Conservation (phyloP, 2,888 invertebrate species). For the Xanthia togata region DNA sequence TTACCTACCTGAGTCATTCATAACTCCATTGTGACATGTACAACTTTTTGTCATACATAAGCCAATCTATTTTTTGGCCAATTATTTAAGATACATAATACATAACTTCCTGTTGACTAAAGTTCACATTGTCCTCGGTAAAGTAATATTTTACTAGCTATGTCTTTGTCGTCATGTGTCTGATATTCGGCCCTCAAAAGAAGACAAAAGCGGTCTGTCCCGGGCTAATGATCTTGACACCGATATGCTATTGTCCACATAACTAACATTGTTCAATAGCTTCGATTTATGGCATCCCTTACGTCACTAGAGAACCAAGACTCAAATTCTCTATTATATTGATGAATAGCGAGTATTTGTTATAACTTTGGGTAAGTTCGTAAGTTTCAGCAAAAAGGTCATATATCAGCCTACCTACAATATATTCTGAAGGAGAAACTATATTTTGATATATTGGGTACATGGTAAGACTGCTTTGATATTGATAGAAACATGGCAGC, state of each 20-base stretch:
- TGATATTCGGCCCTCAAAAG: constrained; percentile 77
- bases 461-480: constrained; percentile 15
- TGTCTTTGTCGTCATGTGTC: constrained; percentile 70
- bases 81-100: constrained; percentile 37
- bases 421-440: constrained; percentile 25
- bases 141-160: constrained; percentile 66
- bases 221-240: constrained; percentile 81
- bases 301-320: constrained; percentile 68
- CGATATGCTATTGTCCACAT: constrained; percentile 79
- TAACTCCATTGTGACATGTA: constrained; percentile 28
- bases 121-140: constrained; percentile 50
- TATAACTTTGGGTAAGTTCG: constrained; percentile 67
- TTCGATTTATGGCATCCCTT: constrained; percentile 74
- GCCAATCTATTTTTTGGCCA: constrained; percentile 34
- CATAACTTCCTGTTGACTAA: constrained; percentile 53
- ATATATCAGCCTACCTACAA: constrained; percentile 30
- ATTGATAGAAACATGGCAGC: constrained; percentile 30
- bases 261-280: constrained; percentile 74
- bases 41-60: constrained; percentile 27
- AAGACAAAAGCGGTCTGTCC: constrained; percentile 75
- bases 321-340: constrained; percentile 76
- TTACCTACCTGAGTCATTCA: constrained; percentile 30
- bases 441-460: constrained; percentile 31
- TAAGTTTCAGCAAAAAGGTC: constrained; percentile 56
- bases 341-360: constrained; percentile 78